These are phyloP conservation scores for Idaea straminata DNA, from an alignment of 2,888 invertebrate species.

Conservation along the genomic window DNA sequence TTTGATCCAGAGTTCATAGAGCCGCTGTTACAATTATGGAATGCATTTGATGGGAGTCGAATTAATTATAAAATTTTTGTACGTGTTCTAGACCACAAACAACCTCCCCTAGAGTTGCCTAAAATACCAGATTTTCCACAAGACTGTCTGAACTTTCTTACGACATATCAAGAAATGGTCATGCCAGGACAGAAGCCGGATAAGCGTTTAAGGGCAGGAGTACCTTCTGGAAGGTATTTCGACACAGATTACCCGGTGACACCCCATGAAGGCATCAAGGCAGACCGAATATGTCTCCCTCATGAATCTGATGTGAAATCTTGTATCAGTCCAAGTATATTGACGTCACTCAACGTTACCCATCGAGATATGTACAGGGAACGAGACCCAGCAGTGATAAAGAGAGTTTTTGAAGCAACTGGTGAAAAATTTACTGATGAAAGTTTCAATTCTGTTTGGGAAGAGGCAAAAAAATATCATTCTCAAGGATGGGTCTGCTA, in stretches of 20 bases:
- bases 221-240: constrained; percentile 66
- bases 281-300: constrained; percentile 49
- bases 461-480: constrained; percentile 70
- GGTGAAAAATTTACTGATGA: constrained; percentile 74
- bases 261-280: constrained; percentile 48
- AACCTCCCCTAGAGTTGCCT: constrained; percentile 59
- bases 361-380: constrained; percentile 65
- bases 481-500: constrained; percentile 76
- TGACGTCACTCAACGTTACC: constrained; percentile 53
- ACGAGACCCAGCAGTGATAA: constrained; percentile 54
- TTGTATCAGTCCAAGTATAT: constrained; percentile 54
- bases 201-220: constrained; percentile 50
- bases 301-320: constrained; percentile 62
- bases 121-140: constrained; percentile 57
- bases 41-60: constrained; percentile 64
- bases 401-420: constrained; percentile 72
- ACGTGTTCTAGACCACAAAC: constrained; percentile 66
- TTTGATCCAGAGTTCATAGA: constrained; percentile 73
- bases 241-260: constrained; percentile 62
- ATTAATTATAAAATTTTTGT: constrained; percentile 76
- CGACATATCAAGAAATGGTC: constrained; percentile 68
- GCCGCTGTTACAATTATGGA: constrained; percentile 65
- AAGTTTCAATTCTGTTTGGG: constrained; percentile 72
- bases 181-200: constrained; percentile 49
- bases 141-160: constrained; percentile 57